Base-by-base conservation (phyloP, 1,140 invertebrate species). In the Micrasema minimum region DNA sequence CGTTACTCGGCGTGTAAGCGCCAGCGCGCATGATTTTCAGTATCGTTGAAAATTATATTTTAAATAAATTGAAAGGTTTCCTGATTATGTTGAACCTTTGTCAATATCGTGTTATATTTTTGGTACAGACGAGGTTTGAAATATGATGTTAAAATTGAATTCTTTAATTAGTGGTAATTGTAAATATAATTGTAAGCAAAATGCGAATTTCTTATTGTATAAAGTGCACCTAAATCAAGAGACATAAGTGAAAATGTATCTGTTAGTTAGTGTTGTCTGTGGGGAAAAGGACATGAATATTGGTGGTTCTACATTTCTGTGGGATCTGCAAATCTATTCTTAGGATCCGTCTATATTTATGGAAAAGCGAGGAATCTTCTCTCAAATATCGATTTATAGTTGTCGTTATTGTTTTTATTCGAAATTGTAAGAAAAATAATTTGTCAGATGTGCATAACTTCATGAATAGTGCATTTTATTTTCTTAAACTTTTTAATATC, bases 121-220 rank as follows among this genome's bases (percentile, higher is more conserved):
- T 31, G n/a, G 23, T 22, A 59, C 38, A 9, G 37, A 59, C 35
- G 37, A 43, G 16, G 50, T 20, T 59, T 41, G 37, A 35, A 59
- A 59, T 59, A 41, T 14, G 11, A 59, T 59, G 55, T 59, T 59
- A 22, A 59, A 43, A 59, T 41, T 59, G 50, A 66, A 66, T 66
- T 46, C 46, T 66, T 66, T 66, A 66, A 66, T 20, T 66, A 66
- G 64, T 53, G 16, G 46, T 66, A 57, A 22, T 22, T 67, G 66
- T 67, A 67, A n/a, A 66, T 66, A 66, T 43, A 53, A 57, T 67
- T 43, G 22, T 57, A 67, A 66, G 64, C 43, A 66, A 55, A 38
- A 55, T 67, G 66, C 66, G 66, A 67, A 50, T 67, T 67, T 67
- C 43, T 67, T 67, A 66, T 45, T 67, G 66, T 67, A 45, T 41